These are phyloP conservation scores for Drosophila putrida DNA, from an alignment of 2,888 invertebrate species.

Conservation along the genomic window DNA sequence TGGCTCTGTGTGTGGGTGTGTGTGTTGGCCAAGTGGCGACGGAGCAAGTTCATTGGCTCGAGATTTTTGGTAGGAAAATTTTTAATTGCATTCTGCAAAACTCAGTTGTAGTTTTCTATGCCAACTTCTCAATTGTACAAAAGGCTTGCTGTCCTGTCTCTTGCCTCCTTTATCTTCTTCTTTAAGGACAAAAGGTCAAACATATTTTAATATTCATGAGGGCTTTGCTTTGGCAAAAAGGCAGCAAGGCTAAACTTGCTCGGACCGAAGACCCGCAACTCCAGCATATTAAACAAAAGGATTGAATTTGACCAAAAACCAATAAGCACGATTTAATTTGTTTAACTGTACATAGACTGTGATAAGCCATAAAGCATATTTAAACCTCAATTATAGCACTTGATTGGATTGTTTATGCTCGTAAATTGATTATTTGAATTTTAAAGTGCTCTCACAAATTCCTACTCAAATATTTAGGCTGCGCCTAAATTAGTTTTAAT, in stretches of 20 bases:
- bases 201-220: constrained; percentile 69
- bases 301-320: constrained; percentile 3
- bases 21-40: constrained; percentile 22
- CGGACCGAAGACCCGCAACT: neutral
- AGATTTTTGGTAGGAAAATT: constrained; percentile 49
- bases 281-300: constrained; percentile 3
- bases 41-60: constrained; percentile 70
- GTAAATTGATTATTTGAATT: constrained; percentile 24
- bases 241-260: constrained; percentile 6
- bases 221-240: constrained; percentile 3
- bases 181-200: constrained; percentile 67
- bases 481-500: neutral
- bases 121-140: constrained; percentile 62
- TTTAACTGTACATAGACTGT: constrained; percentile 30
- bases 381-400: constrained; percentile 30
- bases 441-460: constrained; percentile 9
- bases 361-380: constrained; percentile 29
- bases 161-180: neutral
- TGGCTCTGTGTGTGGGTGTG: neutral
- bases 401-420: constrained; percentile 4
- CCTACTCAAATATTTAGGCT: constrained; percentile 3
- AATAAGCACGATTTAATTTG: constrained; percentile 39
- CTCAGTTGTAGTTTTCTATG: constrained; percentile 69
- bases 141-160: constrained; percentile 22
- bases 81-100: constrained; percentile 74